A percentile compares a stretch with the other conserved stretches of the same genome.
phyloP scores from a whole-genome alignment of 2,888 invertebrate species.

The Atrina japonica region DNA sequence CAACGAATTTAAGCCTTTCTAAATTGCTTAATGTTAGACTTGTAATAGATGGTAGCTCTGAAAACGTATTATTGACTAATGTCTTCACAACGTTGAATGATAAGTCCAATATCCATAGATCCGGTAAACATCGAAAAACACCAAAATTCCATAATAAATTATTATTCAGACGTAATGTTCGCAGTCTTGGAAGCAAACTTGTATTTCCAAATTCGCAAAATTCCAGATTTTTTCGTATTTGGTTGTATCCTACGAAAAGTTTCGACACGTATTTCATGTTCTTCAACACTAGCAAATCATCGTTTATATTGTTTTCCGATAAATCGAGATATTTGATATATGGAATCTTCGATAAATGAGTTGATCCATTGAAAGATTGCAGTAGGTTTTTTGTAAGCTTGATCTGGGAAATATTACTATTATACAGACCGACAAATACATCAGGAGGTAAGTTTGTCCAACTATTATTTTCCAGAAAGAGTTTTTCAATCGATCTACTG shows the following conservation, averaged over 20 bases:
- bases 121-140: constrained; percentile 5
- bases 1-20: neutral
- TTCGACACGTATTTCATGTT: constrained; percentile 8
- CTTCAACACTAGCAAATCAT: neutral
- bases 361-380: constrained; percentile 6
- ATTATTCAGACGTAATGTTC: neutral
- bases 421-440: constrained; percentile 9
- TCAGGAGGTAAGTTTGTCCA: constrained; percentile 9
- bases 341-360: neutral
- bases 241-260: no score
- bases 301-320: constrained; percentile 19
- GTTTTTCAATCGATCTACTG: neutral
- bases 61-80: constrained; percentile 15
- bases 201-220: constrained; percentile 1
- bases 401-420: neutral
- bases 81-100: neutral
- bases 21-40: constrained; percentile 3
- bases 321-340: neutral
- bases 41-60: neutral
- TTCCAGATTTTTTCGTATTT: neutral
- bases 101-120: constrained; percentile 7
- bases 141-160: neutral
- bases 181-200: constrained; percentile 5
- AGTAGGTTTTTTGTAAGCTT: constrained; percentile 3
- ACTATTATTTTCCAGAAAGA: constrained; percentile 14